Conservation (phyloP, 2,797 vertebrate species). For the Poecilia velifera region DNA sequence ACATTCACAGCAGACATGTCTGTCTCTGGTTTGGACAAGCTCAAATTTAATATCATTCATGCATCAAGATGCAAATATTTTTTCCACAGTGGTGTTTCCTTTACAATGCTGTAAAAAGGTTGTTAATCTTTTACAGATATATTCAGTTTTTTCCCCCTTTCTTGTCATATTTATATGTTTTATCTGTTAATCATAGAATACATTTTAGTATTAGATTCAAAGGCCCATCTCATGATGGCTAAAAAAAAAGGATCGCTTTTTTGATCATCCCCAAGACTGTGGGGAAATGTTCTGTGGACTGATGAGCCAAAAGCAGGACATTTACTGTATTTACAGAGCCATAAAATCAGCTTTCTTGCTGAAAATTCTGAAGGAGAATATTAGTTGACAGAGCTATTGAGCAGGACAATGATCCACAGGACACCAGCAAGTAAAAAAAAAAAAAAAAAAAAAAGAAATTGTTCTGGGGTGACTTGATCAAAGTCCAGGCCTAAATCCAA, state of each 20-base stretch:
- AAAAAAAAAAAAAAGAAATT: not conserved
- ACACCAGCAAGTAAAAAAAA: not conserved
- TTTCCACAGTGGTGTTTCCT: not conserved
- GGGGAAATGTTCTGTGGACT: not conserved
- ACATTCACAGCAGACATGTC: slow-evolving; percentile 55
- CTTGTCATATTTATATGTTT: not conserved
- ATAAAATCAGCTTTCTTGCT: not conserved
- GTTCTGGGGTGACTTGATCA: not conserved
- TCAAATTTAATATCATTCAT: slow-evolving; percentile 22
- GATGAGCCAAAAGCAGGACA: not conserved
- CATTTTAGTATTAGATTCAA: not conserved
- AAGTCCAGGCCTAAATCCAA: not conserved
- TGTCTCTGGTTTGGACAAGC: slow-evolving; percentile 42
- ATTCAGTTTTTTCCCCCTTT: not conserved
- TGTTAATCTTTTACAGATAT: not conserved
- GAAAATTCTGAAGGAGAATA: not conserved
- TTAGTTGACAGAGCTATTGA: not conserved
- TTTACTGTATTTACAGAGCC: not conserved
- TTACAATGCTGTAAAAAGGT: not conserved
- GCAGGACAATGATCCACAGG: not conserved
- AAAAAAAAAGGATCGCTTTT: not conserved
- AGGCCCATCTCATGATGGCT: not conserved
- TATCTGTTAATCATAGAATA: not conserved
- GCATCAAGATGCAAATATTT: not conserved
- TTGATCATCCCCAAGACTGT: not conserved